Evolutionary conservation across 2,797 vertebrate genomes (phyloP).

Genomic region (Loriculus beryllinus): DNA sequence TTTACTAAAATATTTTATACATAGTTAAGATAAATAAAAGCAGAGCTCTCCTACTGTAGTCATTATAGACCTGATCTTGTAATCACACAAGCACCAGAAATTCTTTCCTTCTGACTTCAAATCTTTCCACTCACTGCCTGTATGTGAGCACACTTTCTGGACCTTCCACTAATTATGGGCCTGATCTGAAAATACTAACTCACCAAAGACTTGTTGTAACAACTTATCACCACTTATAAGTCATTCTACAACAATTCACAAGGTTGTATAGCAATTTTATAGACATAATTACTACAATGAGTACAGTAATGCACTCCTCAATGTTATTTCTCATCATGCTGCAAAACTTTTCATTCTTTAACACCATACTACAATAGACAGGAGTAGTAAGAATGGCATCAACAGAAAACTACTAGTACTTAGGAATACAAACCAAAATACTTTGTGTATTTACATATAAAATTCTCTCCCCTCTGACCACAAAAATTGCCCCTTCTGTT

Average conservation of each 20-base stretch:
- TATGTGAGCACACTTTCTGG: not conserved
- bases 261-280: not conserved
- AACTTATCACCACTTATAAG: not conserved
- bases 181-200: not conserved
- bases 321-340: not conserved
- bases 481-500: not conserved
- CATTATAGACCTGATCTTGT: not conserved
- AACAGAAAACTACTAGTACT: not conserved
- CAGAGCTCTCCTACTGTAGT: not conserved
- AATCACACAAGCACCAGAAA: not conserved
- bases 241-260: not conserved
- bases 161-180: not conserved
- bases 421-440: not conserved
- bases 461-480: not conserved
- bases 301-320: not conserved
- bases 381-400: not conserved
- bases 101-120: slow-evolving; percentile 26
- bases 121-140: not conserved
- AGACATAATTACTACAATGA: not conserved
- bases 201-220: not conserved
- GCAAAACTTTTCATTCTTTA: not conserved
- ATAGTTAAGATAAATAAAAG: not conserved
- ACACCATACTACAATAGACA: not conserved
- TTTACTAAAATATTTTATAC: not conserved
- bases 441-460: not conserved